Conservation (phyloP, 2,888 invertebrate species). For the Scaptomyza tumidula region DNA sequence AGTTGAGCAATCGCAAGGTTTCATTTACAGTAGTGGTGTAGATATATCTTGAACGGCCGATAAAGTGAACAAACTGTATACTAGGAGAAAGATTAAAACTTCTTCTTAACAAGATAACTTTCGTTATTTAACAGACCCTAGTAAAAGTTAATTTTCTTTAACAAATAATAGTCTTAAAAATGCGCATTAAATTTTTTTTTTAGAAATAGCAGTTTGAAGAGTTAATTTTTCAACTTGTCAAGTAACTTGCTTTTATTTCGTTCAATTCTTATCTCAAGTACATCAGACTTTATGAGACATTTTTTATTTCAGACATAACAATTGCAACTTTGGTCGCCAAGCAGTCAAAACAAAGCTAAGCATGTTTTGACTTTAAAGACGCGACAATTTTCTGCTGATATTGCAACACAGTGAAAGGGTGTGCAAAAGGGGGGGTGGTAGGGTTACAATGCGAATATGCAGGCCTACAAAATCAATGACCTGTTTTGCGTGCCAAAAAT, state of each 20-base stretch:
- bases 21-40: background rate
- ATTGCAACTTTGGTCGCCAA: conserved; percentile 20
- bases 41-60: no score
- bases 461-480: conserved; percentile 62
- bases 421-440: background rate
- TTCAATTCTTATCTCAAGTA: conserved; percentile 1
- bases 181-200: background rate
- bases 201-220: background rate
- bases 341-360: conserved; percentile 45
- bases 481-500: conserved; percentile 47
- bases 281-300: conserved; percentile 1
- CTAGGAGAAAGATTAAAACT: no score
- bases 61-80: no score
- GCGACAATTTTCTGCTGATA: conserved; percentile 41
- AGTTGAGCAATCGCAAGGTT: background rate
- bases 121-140: no score
- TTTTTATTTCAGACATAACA: conserved; percentile 25
- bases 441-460: conserved; percentile 7
- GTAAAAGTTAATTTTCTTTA: no score
- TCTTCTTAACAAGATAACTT: no score
- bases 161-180: no score
- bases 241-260: background rate
- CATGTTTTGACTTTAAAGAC: conserved; percentile 35
- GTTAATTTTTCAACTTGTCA: conserved; percentile 2
- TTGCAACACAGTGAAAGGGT: background rate